Conservation (phyloP, 2,888 invertebrate genomes). For the Acholoe squamosa region DNA sequence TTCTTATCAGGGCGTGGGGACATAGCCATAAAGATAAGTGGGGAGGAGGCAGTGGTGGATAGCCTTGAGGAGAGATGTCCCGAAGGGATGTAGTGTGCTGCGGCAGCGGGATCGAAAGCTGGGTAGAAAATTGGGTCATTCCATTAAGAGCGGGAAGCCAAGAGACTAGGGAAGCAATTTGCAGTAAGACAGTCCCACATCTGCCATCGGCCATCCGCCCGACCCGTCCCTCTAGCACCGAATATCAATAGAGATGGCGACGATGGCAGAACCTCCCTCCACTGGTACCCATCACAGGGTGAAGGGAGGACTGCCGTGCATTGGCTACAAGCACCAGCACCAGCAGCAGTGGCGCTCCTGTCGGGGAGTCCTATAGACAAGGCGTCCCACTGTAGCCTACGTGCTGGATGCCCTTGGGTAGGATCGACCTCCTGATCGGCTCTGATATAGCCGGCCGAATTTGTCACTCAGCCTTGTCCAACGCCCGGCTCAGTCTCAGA, state of each 20-base stretch:
- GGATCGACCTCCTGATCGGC: no score
- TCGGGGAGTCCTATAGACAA: background rate
- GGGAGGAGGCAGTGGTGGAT: no score
- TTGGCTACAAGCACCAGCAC: background rate
- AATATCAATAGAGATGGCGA: slow-evolving; percentile 22
- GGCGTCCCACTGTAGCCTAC: no score
- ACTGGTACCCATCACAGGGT: background rate
- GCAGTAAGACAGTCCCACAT: background rate
- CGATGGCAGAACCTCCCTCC: background rate
- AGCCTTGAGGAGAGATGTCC: no score
- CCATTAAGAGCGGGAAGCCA: background rate
- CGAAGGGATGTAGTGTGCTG: no score
- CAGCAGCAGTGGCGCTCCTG: background rate
- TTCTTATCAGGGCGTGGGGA: no score
- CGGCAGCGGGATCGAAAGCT: no score
- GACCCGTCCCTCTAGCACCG: background rate
- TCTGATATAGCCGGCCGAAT: no score
- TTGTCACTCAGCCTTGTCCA: no score
- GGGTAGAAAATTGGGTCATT: background rate
- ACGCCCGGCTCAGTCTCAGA: no score
- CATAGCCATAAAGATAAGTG: no score
- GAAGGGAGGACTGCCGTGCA: background rate
- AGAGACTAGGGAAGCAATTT: slow-evolving; percentile 9
- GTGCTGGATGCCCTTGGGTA: no score
- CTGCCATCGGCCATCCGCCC: background rate